phyloP scores from a whole-genome alignment of 2,888 invertebrate genomes.

The Drosophila setosimentum region DNA sequence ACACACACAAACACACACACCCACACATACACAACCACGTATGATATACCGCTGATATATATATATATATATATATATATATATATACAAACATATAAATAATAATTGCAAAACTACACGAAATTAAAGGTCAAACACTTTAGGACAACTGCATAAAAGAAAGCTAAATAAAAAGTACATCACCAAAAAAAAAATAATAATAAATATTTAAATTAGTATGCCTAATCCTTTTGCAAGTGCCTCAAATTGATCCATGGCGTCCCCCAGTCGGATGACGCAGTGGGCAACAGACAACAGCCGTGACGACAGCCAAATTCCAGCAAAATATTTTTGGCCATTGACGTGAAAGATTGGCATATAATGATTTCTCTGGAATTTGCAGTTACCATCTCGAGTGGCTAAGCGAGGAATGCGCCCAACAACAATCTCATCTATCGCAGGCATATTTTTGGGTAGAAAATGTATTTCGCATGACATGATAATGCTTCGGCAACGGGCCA shows the following conservation, averaged over 20 bases:
- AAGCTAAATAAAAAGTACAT: conserved; percentile 54
- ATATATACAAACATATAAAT: conserved; percentile 9
- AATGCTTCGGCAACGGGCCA: conserved; percentile 38
- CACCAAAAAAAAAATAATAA: conserved; percentile 9
- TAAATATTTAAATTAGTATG: not conserved
- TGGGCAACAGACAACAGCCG: conserved; percentile 55
- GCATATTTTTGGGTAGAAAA: conserved; percentile 1
- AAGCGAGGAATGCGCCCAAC: conserved; percentile 33
- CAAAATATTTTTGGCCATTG: conserved; percentile 66
- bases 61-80: conserved; percentile 25
- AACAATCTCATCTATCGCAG: conserved; percentile 28
- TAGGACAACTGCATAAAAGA: conserved; percentile 59
- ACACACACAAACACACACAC: not conserved
- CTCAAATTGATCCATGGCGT: conserved; percentile 60
- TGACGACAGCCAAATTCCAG: conserved; percentile 76
- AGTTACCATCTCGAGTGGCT: conserved; percentile 47
- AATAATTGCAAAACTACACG: conserved; percentile 35
- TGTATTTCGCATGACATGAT: conserved; percentile 41
- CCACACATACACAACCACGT: not conserved
- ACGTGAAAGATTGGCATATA: conserved; percentile 66
- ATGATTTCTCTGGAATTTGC: conserved; percentile 58
- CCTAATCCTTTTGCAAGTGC: conserved; percentile 2
- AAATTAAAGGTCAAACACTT: conserved; percentile 48
- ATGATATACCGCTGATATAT: conserved; percentile 20
- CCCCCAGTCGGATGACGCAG: conserved; percentile 71